Evolutionary conservation across 2,113 vertebrate genomes (phyloP), one percentile per base, ranked within the genome.

Genomic region (Enhydra lutris): DNA sequence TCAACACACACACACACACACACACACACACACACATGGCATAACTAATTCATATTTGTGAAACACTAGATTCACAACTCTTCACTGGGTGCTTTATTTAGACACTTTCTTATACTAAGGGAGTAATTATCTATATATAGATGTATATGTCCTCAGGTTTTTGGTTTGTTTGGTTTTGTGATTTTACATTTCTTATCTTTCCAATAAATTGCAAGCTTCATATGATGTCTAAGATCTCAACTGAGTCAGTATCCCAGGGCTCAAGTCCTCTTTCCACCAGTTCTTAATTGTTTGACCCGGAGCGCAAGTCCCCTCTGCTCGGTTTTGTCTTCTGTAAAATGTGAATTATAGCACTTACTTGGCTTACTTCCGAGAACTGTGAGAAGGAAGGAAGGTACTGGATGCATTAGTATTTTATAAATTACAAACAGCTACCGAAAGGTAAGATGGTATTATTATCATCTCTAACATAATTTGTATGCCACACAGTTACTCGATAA

Each of bases 181-280:
- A 91, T 63, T 85, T 97, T 80, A 29, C 18, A 88, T 78, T 94
- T 95, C 39, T 82, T 34, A 65, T 78, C 26, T 94, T 39, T 29
- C 18, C 55, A 78, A 76, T 95, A 61, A 88, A 63, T 36, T 65
- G 0, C n/a, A 94, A 95, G 7, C 14, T 85, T 61, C 36, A 61
- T 63, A 36, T 50, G 20, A 84, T 80, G 5, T 61, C 71, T 86
- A 7, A 39, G 26, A 36, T 80, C 17, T 85, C 15, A 76, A 57
- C 9, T 61, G n/a, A 81, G 42, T 71, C 17, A 88, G 39, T 23
- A 92, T 50, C 26, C 95, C 34, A 71, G 34, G 57, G 86, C 6
- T 82, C 69, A 92, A n/a, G 42, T 42, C 17, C 13, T 84, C 47
- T 18, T n/a, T 84, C 34, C 36, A 31, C 24, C 47, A 71, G 9